A percentile compares a stretch with the other conserved stretches of the same genome.
phyloP scores from a whole-genome alignment of 2,113 vertebrate species.

The Ivindomyrus marchei region DNA sequence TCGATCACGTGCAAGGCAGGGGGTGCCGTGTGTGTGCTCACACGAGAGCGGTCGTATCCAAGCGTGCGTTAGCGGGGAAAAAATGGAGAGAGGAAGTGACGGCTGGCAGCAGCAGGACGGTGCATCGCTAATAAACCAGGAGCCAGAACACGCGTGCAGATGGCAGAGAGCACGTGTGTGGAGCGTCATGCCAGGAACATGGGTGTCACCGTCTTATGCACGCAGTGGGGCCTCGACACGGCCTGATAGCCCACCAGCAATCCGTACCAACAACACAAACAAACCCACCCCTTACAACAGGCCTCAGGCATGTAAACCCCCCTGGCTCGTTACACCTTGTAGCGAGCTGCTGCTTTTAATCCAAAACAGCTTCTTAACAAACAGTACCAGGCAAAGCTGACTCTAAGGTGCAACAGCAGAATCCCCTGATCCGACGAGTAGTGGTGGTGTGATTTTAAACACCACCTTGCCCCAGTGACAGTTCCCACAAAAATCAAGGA shows the following conservation, averaged over 20 bases:
- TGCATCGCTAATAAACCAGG: not conserved
- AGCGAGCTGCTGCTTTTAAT: not conserved
- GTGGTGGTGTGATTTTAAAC: not conserved
- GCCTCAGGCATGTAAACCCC: not conserved
- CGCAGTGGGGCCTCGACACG: not conserved
- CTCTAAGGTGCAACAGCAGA: not conserved
- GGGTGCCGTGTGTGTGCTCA: not conserved
- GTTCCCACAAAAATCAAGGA: not conserved
- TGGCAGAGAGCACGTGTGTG: not conserved
- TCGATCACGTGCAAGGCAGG: not conserved
- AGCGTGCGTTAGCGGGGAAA: not conserved
- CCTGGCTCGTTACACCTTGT: not conserved
- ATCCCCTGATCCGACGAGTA: not conserved
- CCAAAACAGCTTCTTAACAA: not conserved
- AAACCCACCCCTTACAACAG: not conserved
- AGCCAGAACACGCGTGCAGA: not conserved
- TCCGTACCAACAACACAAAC: not conserved
- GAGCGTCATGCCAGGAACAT: not conserved
- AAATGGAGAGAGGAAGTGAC: not conserved
- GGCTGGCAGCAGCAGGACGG: not conserved
- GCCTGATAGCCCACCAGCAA: not conserved
- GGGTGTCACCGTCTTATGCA: not conserved
- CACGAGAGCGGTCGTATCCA: not conserved
- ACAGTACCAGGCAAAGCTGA: not conserved
- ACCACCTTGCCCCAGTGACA: not conserved